Base-by-base conservation (phyloP, 2,888 invertebrate species). In the Papilio elwesi region DNA sequence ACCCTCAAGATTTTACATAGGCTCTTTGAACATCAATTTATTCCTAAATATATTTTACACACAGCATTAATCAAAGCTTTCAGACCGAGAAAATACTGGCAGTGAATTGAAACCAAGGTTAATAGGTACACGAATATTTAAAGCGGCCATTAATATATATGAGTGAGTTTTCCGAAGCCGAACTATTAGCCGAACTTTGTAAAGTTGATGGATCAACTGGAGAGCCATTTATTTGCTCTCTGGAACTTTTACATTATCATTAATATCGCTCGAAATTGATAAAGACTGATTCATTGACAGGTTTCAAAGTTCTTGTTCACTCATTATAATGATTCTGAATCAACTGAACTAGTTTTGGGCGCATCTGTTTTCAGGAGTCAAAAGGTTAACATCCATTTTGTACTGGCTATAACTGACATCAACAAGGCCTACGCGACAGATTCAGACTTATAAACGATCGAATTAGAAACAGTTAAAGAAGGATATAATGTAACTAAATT, bases 81-180 rank as follows among this genome's bases (percentile, higher is more conserved):
- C 57, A 69, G 62, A 63, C 12, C 6, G 43, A 62, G 49, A 62
- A 62, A 63, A 62, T 69, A 43, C n/a, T 38, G 48, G 11, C 16
- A n/a, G 52, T 52, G 63, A 63, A 69, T 69, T 69, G 15, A 63
- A 51, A 52, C 63, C 69, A 64, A 70, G 70, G 70, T 64, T 55
- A 70, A 53, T 64, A 53, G 70, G 48, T 55, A 70, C 63, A 64
- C 36, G 63, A 53, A 26, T 12, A 70, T 53, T 48, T 47, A 53
- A 47, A 70, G 43, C 64, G n/a, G 10, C 12, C 64, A 64, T 64
- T 63, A 70, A 64, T 70, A 70, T 64, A 53, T 64, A 70, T 70
- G 15, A 70, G 47, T 51, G 57, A 59, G 26, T 43, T 15, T 62
- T 69, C 47, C 36, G 36, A 63, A 55, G 64, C 26, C 26, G 53